Base-by-base conservation (phyloP, 1,140 invertebrate genomes). In the Ectropis grisescens region DNA sequence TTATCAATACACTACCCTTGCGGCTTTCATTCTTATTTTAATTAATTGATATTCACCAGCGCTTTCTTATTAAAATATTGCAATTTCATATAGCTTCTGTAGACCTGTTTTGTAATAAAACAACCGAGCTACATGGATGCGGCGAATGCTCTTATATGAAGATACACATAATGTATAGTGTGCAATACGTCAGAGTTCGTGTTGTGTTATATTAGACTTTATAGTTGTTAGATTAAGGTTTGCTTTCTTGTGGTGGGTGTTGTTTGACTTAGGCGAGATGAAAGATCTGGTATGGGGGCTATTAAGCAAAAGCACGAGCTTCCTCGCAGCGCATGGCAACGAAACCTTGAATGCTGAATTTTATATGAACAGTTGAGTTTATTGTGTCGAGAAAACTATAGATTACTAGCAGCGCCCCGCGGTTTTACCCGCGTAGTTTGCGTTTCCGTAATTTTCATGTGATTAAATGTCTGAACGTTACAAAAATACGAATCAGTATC, bases 61-160 rank as follows among this genome's bases (percentile, higher is more conserved):
- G 46, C 62, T 68, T 61, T 55, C 56, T 72, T 72, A 72, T 75
- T 72, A 72, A 76, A 71, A 74, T 79, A 74, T 74, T 56, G 66
- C 61, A 72, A 60, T 74, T 72, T 75, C 71, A 74, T 70, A 70
- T 44, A 48, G 67, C 56, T 58, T 43, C 58, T 50, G 58, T 51
- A 41, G 54, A 72, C 71, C 58, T 53, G 65, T 76, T 67, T 52
- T 45, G 44, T 48, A 53, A 66, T 66, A 68, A 62, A 59, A 59
- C 38, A 54, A 58, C 47, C 47, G 37, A 34, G 12, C 33, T 42
- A 36, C 29, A 36, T 26, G 41, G 37, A 40, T 42, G 45, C 13
- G 41, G 24, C 39, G 39, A 40, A 19, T 8, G 27, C 13, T 29
- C 29, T 7, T 31, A 31, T 31, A 13, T 10, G 13, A 31, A 13